A percentile compares a stretch with the other conserved stretches of the same genome.
Evolutionary conservation across 2,888 invertebrate genomes (phyloP).

Genomic region (Chrysolina americana): DNA sequence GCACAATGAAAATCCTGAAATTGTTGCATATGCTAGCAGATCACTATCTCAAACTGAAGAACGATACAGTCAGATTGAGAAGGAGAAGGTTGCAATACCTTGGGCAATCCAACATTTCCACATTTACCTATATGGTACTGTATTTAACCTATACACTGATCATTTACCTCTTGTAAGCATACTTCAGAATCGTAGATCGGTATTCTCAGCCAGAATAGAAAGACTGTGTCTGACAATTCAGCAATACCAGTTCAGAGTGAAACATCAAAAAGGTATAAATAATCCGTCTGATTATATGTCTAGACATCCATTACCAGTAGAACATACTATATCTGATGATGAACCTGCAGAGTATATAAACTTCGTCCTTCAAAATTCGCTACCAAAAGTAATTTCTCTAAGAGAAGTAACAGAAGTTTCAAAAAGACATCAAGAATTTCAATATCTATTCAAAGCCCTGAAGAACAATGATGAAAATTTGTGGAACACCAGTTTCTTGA

Average conservation of each 20-base stretch:
- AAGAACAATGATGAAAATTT: too few relatives aligned
- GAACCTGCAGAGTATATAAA: slow-evolving; percentile 7
- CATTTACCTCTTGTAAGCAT: not conserved
- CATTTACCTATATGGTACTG: not conserved
- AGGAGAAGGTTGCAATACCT: not conserved
- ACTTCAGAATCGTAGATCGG: slow-evolving; percentile 1
- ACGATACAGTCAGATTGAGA: slow-evolving; percentile 4
- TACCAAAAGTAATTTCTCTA: not conserved
- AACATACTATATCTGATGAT: too few relatives aligned
- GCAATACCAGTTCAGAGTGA: not conserved
- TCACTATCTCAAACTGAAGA: not conserved
- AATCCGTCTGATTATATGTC: not conserved
- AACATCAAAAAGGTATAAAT: not conserved
- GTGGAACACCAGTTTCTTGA: too few relatives aligned
- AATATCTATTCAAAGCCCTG: not conserved
- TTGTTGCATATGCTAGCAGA: slow-evolving; percentile 2
- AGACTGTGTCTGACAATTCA: not conserved
- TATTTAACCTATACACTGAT: not conserved
- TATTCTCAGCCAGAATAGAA: slow-evolving; percentile 8
- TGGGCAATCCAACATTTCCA: slow-evolving; percentile 5
- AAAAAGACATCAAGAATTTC: not conserved
- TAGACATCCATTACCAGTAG: not conserved
- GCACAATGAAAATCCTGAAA: not conserved
- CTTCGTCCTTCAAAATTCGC: not conserved
- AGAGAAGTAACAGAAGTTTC: not conserved